These are phyloP conservation scores for Salvelinus sp. DNA, from an alignment of 2,113 vertebrate species.

Conservation along the genomic window DNA sequence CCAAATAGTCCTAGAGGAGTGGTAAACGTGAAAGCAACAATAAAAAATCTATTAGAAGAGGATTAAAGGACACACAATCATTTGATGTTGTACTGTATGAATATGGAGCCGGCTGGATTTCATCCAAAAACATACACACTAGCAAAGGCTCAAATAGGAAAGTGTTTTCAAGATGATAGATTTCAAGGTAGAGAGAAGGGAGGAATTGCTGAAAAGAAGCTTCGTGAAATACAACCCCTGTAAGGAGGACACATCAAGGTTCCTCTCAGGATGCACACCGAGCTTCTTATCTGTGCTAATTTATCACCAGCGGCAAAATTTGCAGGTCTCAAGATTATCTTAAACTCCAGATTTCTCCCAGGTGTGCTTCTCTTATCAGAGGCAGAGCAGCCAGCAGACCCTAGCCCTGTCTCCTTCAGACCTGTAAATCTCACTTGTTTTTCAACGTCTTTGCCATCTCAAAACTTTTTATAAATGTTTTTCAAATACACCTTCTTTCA, in stretches of 20 bases:
- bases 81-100: not conserved
- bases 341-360: not conserved
- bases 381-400: too few species aligned
- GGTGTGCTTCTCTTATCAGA: too few species aligned
- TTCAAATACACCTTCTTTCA: too few species aligned
- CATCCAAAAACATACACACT: slow-evolving; percentile 1
- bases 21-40: not conserved
- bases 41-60: not conserved
- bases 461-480: too few species aligned
- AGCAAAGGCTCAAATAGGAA: not conserved
- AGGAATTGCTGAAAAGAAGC: too few species aligned
- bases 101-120: slow-evolving; percentile 10
- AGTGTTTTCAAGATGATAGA: slow-evolving; percentile 1
- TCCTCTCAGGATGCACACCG: not conserved
- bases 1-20: not conserved
- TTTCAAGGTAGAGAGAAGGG: not conserved
- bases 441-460: too few species aligned
- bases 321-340: slow-evolving; percentile 4
- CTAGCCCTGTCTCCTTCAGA: too few species aligned
- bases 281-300: not conserved
- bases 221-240: not conserved
- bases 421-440: too few species aligned
- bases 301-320: not conserved
- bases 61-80: not conserved
- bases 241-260: slow-evolving; percentile 3